Evolutionary conservation across 1,140 invertebrate genomes (phyloP).

Genomic region (Hypsibius dujardini): DNA sequence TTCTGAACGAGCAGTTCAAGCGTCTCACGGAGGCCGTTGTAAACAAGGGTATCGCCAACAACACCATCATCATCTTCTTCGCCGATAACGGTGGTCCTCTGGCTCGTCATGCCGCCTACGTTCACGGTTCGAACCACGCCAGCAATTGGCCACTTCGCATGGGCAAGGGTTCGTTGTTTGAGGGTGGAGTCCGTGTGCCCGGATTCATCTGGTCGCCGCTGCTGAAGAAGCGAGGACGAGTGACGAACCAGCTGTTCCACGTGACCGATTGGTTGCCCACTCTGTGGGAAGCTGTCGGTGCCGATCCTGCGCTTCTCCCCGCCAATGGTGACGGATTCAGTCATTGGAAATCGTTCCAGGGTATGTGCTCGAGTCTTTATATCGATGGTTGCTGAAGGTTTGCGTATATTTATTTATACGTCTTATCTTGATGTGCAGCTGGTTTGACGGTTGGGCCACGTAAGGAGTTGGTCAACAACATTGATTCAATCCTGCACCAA

Average conservation of each 20-base stretch:
- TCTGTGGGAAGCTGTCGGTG: conserved; percentile 38
- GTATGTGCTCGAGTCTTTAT: neutral
- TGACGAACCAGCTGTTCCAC: conserved; percentile 54
- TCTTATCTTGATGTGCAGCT: conserved; percentile 7
- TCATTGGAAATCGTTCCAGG: conserved; percentile 25
- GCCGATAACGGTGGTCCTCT: conserved; percentile 67
- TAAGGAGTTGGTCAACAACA: conserved; percentile 30
- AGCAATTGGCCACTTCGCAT: conserved; percentile 66
- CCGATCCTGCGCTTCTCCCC: conserved; percentile 23
- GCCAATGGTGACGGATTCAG: conserved; percentile 28
- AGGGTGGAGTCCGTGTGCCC: conserved; percentile 63
- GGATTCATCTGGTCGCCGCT: conserved; percentile 62
- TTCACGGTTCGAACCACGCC: conserved; percentile 53
- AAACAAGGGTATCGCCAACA: conserved; percentile 45
- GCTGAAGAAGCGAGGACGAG: conserved; percentile 35
- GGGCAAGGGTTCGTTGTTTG: conserved; percentile 59
- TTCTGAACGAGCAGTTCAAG: conserved; percentile 67
- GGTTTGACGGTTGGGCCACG: conserved; percentile 20
- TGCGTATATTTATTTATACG: conserved; percentile 23
- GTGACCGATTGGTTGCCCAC: conserved; percentile 79
- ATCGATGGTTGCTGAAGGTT: neutral
- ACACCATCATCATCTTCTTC: conserved; percentile 64
- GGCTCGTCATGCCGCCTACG: conserved; percentile 39
- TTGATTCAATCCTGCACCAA: conserved; percentile 26
- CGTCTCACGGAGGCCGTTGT: conserved; percentile 49